Percentiles rank a stretch among this genome's conserved stretches.
These are phyloP conservation scores for Ophiodon elongatus DNA, from an alignment of 2,113 vertebrate species.

Conservation along the genomic window DNA sequence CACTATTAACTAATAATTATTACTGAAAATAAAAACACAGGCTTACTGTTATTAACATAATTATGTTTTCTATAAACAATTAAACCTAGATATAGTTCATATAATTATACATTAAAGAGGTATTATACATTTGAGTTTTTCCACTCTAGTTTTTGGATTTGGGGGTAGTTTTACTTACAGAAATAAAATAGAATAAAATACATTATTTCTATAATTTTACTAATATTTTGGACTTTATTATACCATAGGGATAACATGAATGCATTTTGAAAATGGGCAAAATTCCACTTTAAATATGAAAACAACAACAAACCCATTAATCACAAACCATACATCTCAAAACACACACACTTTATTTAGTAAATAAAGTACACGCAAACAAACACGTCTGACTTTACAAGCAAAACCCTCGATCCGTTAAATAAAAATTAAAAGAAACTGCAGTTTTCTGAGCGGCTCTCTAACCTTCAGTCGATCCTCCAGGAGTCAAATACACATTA, in stretches of 20 bases:
- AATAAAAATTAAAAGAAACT: background rate
- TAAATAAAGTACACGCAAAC: background rate
- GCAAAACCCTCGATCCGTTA: background rate
- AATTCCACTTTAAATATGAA: background rate
- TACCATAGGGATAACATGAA: background rate
- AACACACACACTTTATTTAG: background rate
- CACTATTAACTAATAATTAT: background rate
- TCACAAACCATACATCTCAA: background rate
- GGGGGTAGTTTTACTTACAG: no score
- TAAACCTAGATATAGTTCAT: no score
- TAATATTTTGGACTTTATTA: no score
- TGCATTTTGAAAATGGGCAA: background rate
- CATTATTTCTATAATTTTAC: no score
- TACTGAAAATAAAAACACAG: background rate
- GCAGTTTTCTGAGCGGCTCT: no score
- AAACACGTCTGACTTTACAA: background rate
- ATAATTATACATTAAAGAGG: no score
- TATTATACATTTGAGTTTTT: no score
- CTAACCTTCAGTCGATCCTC: no score
- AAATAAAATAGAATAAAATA: no score
- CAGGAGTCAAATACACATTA: background rate
- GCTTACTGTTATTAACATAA: background rate
- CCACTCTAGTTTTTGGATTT: no score
- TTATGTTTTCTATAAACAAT: background rate
- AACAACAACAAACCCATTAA: no score